phyloP scores from a whole-genome alignment of 2,113 vertebrate species.

The Syrmaticus mikado region DNA sequence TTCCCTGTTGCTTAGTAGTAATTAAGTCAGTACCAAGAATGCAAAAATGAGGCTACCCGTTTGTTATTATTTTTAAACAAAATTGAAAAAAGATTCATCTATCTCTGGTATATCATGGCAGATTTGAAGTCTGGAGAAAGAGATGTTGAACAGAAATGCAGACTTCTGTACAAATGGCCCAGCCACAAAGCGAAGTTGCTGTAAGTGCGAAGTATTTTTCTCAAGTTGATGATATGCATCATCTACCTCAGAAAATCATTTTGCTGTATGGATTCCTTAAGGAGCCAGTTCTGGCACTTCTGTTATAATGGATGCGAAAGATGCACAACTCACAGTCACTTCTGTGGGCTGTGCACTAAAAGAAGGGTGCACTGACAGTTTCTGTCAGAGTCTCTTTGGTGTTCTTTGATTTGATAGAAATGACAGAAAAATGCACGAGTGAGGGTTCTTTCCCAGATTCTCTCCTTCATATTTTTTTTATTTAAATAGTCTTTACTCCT shows the following conservation, averaged over 20 bases:
- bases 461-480: not conserved
- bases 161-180: not conserved
- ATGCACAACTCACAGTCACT: not conserved
- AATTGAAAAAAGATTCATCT: not conserved
- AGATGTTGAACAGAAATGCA: not conserved
- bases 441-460: not conserved
- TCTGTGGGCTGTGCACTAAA: not conserved
- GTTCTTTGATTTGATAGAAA: not conserved
- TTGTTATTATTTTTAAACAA: not conserved
- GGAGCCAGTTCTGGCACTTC: not conserved
- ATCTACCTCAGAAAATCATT: not conserved
- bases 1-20: not conserved
- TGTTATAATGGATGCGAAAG: not conserved
- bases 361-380: not conserved
- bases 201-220: not conserved
- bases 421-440: not conserved
- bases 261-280: not conserved
- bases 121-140: not conserved
- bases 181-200: not conserved
- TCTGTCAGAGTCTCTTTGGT: not conserved
- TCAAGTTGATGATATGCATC: not conserved
- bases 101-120: not conserved
- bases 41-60: not conserved
- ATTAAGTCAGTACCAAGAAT: not conserved
- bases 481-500: fast-evolving